phyloP scores from a whole-genome alignment of 2,888 invertebrate genomes.

The Synergus gifuensis region DNA sequence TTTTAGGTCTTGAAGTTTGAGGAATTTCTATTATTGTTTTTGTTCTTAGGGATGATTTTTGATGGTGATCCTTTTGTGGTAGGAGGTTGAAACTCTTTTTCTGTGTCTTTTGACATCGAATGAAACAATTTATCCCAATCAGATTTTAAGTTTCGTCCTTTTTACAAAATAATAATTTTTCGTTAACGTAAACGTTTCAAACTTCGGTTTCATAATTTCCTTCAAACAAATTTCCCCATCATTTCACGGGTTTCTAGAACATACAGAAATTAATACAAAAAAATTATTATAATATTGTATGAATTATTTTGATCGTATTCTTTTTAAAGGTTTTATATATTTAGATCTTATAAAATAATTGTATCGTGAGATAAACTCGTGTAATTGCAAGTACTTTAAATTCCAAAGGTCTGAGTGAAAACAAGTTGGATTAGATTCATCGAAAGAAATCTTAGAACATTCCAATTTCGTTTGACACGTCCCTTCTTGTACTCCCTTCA shows the following conservation, averaged over 20 bases:
- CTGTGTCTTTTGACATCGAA: too few species aligned
- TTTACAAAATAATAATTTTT: too few species aligned
- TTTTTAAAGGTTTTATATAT: neutral
- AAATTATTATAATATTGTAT: neutral
- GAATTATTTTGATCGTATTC: neutral
- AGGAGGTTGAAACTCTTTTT: too few species aligned
- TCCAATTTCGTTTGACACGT: constrained; percentile 23
- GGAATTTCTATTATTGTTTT: too few species aligned
- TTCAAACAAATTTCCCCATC: neutral
- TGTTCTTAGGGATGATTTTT: too few species aligned
- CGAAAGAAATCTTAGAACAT: constrained; percentile 4
- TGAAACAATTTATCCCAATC: too few species aligned
- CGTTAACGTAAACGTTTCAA: too few species aligned
- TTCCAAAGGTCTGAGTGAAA: neutral
- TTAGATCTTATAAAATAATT: neutral
- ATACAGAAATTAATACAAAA: neutral
- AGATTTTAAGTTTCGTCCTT: too few species aligned
- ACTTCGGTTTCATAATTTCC: too few species aligned
- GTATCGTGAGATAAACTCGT: neutral
- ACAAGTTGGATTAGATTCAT: neutral
- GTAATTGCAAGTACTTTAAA: neutral
- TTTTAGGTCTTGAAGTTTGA: too few species aligned
- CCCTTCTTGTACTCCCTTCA: constrained; percentile 3
- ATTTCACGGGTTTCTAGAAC: neutral
- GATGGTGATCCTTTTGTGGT: too few species aligned